These are phyloP conservation scores for Drosophila parabipectinata DNA, from an alignment of 1,140 invertebrate species.

Conservation along the genomic window DNA sequence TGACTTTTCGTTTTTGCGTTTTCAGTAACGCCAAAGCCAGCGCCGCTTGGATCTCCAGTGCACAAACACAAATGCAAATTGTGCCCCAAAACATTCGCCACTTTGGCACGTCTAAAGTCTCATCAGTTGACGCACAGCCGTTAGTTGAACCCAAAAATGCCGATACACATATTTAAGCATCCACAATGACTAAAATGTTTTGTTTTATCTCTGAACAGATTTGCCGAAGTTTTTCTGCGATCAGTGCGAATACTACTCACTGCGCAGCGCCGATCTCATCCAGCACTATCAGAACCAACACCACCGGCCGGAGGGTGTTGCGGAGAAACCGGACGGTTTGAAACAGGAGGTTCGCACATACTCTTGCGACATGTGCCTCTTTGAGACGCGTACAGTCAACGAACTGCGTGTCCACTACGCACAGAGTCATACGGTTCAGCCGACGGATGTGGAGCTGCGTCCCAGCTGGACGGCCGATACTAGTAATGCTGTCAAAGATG, in stretches of 20 bases:
- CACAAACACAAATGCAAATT: constrained; percentile 62
- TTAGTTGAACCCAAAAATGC: constrained; percentile 36
- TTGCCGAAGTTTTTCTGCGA: constrained; percentile 79
- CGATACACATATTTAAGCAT: background rate
- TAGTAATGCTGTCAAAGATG: background rate
- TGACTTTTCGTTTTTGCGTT: background rate
- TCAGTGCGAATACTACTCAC: constrained; percentile 66
- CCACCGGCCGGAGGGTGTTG: constrained; percentile 22
- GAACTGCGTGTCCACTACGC: constrained; percentile 59
- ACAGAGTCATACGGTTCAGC: constrained; percentile 51
- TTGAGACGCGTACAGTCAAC: constrained; percentile 45
- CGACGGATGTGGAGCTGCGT: constrained; percentile 68
- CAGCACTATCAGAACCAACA: constrained; percentile 66
- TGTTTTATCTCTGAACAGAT: constrained; percentile 42
- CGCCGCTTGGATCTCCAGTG: constrained; percentile 5
- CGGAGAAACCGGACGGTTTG: background rate
- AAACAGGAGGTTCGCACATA: constrained; percentile 28
- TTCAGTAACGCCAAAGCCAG: constrained; percentile 40
- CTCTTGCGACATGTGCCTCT: constrained; percentile 75
- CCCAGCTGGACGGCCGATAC: constrained; percentile 46
- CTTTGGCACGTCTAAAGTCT: constrained; percentile 63
- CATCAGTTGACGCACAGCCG: constrained; percentile 76
- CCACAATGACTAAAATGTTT: background rate
- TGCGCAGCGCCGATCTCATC: constrained; percentile 69
- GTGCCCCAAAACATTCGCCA: constrained; percentile 63